Conservation (phyloP, 2,113 vertebrate species). For the Orientallactaga bullata region DNA sequence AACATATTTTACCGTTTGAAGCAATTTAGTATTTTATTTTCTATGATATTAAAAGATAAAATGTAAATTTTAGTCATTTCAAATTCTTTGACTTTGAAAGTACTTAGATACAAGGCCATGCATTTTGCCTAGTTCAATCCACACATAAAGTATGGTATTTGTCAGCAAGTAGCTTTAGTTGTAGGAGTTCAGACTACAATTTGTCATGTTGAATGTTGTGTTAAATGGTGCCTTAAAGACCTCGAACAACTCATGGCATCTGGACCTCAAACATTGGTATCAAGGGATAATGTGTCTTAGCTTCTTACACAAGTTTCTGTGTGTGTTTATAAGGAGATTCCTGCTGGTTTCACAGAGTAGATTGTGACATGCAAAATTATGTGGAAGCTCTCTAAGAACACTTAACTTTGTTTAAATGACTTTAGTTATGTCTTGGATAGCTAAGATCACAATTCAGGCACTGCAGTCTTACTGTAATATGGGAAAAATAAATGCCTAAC, state of each 20-base stretch:
- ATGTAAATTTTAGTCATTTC: constrained; percentile 55
- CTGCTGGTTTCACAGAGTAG: constrained; percentile 66
- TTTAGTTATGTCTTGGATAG: constrained; percentile 74
- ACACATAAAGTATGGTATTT: constrained; percentile 59
- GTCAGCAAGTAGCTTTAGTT: constrained; percentile 52
- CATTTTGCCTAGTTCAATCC: constrained; percentile 28
- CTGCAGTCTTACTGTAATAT: constrained; percentile 63
- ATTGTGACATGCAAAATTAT: constrained; percentile 68
- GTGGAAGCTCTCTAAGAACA: constrained; percentile 71
- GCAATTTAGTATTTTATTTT: constrained; percentile 51
- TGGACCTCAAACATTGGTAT: constrained; percentile 56
- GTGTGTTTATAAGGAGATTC: constrained; percentile 76
- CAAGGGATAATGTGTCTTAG: constrained; percentile 54
- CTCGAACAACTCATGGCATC: constrained; percentile 55
- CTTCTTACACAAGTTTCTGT: constrained; percentile 78
- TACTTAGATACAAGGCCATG: constrained; percentile 49
- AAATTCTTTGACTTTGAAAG: constrained; percentile 29
- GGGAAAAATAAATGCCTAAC: constrained; percentile 63
- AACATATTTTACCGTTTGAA: constrained; percentile 15
- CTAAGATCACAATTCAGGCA: constrained; percentile 62
- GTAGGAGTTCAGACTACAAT: constrained; percentile 48
- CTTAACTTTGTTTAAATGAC: constrained; percentile 79
- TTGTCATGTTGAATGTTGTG: constrained; percentile 54
- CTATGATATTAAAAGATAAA: constrained; percentile 53
- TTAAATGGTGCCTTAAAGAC: constrained; percentile 50